Conservation (phyloP, 2,113 vertebrate genomes). For the Manacus vitellinus region DNA sequence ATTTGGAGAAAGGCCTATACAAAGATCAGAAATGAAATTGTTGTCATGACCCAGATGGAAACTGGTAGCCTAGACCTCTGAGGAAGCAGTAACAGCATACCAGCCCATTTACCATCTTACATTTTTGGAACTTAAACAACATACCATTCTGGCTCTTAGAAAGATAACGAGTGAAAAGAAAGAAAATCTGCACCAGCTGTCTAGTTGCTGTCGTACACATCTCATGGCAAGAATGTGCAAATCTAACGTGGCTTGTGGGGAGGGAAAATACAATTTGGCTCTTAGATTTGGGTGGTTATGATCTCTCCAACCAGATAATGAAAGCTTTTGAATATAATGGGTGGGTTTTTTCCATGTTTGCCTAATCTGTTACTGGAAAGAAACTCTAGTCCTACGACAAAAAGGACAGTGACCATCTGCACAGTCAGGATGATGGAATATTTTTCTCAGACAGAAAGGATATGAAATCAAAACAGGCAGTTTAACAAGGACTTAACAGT, state of each 20-base stretch:
- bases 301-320: not conserved
- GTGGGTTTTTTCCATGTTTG: not conserved
- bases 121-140: not conserved
- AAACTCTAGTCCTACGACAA: not conserved
- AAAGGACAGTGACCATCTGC: not conserved
- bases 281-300: not conserved
- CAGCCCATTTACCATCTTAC: not conserved
- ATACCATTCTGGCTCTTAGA: fast-evolving
- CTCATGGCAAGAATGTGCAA: not conserved
- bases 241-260: not conserved
- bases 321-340: not conserved
- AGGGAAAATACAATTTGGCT: not conserved
- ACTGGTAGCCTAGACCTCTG: not conserved
- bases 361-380: not conserved
- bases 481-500: not conserved
- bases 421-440: not conserved
- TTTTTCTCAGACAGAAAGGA: not conserved
- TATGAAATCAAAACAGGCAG: not conserved
- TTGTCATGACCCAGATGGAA: not conserved
- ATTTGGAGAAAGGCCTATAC: not conserved
- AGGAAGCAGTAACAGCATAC: not conserved
- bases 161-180: not conserved
- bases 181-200: not conserved
- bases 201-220: not conserved
- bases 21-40: not conserved